These are phyloP conservation scores for Remorina albescens DNA, from an alignment of 2,797 vertebrate species.

Conservation along the genomic window DNA sequence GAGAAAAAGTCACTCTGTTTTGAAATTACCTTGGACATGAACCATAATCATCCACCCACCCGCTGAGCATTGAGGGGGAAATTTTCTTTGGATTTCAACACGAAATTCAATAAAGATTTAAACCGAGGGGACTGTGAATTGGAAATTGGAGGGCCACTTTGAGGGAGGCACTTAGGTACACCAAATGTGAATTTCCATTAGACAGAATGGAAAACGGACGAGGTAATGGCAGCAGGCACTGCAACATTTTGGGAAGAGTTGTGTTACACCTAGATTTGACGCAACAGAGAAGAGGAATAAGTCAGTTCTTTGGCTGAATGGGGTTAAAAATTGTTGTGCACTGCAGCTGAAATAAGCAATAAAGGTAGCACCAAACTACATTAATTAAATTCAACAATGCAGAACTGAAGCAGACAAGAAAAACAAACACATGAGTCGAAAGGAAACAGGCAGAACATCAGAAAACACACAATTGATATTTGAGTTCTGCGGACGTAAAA, in stretches of 20 bases:
- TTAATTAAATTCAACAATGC: constrained; percentile 27
- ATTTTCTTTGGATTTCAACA: constrained; percentile 56
- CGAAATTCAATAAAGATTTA: constrained; percentile 61
- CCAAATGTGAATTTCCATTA: constrained; percentile 69
- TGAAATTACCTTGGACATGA: constrained; percentile 65
- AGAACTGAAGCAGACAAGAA: constrained; percentile 5
- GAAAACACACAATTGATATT: too few relatives aligned
- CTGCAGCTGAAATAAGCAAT: constrained; percentile 46
- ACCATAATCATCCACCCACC: constrained; percentile 46
- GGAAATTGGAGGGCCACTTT: constrained; percentile 53
- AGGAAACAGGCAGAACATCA: too few relatives aligned
- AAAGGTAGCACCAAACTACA: constrained; percentile 28
- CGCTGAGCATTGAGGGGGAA: constrained; percentile 14
- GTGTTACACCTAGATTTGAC: constrained; percentile 32
- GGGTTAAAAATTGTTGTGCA: constrained; percentile 32
- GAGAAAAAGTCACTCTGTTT: constrained; percentile 31
- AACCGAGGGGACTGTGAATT: constrained; percentile 40
- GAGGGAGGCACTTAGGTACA: constrained; percentile 52
- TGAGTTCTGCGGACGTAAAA: too few relatives aligned
- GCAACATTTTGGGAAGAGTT: constrained; percentile 37
- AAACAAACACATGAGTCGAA: too few relatives aligned
- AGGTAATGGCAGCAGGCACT: constrained; percentile 46
- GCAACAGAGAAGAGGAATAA: constrained; percentile 42
- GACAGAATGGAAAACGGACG: constrained; percentile 45
- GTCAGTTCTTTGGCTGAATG: constrained; percentile 32